Conservation (phyloP, 2,888 invertebrate genomes). For the Protodeltote pygarga region DNA sequence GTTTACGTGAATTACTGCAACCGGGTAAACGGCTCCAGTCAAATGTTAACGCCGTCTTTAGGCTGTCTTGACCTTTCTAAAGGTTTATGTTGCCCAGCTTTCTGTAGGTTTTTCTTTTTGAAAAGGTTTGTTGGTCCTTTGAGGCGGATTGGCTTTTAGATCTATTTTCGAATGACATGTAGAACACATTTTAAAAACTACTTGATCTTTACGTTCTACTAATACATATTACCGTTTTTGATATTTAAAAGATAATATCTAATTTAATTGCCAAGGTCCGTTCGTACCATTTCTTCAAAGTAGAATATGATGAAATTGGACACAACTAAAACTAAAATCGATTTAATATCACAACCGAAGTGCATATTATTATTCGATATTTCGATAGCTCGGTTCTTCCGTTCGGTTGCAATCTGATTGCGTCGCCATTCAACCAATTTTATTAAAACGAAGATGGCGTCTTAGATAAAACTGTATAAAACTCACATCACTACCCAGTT, state of each 20-base stretch:
- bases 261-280: too few species aligned
- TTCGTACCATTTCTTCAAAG: neutral
- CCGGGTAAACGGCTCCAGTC: slow-evolving; percentile 20
- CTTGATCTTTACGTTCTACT: too few species aligned
- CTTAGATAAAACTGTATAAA: slow-evolving; percentile 37
- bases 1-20: slow-evolving; percentile 38
- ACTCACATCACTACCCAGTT: slow-evolving; percentile 13
- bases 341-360: slow-evolving; percentile 26
- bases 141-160: neutral
- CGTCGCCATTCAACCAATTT: slow-evolving; percentile 20
- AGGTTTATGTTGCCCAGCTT: neutral
- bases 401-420: slow-evolving; percentile 16
- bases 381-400: slow-evolving; percentile 30
- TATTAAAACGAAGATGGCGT: slow-evolving; percentile 33
- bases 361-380: slow-evolving; percentile 27
- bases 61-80: slow-evolving; percentile 3
- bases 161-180: neutral
- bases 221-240: too few species aligned
- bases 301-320: slow-evolving; percentile 3
- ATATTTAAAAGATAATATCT: too few species aligned
- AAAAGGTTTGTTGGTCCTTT: neutral
- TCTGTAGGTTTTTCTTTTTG: neutral
- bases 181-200: too few species aligned
- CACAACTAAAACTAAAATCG: slow-evolving; percentile 14
- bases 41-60: slow-evolving; percentile 13